Percentiles rank a stretch among this genome's conserved stretches.
These are phyloP conservation scores for Ambastaia sidthimunki DNA, from an alignment of 2,797 vertebrate species.

Conservation along the genomic window DNA sequence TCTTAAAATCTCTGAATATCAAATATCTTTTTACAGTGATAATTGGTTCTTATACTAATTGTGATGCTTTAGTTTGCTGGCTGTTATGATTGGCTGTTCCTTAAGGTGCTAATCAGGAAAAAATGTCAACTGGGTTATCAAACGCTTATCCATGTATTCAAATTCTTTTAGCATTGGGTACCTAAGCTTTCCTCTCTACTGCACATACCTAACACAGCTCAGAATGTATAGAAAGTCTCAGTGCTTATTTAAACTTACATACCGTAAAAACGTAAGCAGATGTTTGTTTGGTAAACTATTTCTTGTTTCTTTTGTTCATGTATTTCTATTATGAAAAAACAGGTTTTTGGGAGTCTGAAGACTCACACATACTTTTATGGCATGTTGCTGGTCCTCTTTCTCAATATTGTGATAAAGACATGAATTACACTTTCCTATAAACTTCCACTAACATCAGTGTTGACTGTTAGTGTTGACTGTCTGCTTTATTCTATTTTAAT, in stretches of 20 bases:
- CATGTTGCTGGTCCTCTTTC: neutral
- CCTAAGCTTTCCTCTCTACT: conserved; percentile 1
- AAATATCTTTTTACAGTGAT: neutral
- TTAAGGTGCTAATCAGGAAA: neutral
- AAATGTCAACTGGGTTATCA: neutral
- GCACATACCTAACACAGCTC: neutral
- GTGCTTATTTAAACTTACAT: neutral
- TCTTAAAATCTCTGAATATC: neutral
- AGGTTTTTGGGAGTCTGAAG: conserved; percentile 9
- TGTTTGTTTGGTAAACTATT: conserved; percentile 16
- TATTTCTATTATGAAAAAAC: conserved; percentile 13
- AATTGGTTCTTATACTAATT: neutral
- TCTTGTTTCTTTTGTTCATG: conserved; percentile 9
- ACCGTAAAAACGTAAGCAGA: neutral
- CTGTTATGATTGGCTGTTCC: neutral
- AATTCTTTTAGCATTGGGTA: neutral
- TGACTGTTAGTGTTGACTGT: neutral
- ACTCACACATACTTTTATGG: neutral
- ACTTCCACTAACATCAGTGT: neutral
- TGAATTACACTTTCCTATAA: neutral
- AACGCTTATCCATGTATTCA: neutral
- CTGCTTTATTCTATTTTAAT: neutral
- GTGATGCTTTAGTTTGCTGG: neutral
- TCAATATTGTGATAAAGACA: neutral
- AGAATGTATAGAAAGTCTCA: neutral